These are phyloP conservation scores for Onychomys torridus DNA, from an alignment of 2,797 vertebrate species.

Conservation along the genomic window DNA sequence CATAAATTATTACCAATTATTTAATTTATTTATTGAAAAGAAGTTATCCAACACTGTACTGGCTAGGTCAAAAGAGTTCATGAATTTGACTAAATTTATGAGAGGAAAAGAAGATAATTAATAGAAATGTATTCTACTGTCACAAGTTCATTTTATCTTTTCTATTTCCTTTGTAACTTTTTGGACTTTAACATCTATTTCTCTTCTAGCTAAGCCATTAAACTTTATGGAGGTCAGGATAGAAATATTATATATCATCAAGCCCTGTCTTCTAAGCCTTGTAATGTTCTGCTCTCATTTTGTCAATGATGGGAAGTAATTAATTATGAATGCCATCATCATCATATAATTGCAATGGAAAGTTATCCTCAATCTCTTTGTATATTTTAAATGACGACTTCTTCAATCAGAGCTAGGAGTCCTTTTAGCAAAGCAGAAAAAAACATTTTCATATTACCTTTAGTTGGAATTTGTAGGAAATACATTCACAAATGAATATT, in stretches of 20 bases:
- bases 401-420: background rate
- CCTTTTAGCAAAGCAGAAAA: slow-evolving; percentile 44
- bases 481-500: background rate
- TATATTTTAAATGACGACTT: slow-evolving; percentile 34
- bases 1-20: background rate
- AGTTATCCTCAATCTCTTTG: slow-evolving; percentile 32
- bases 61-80: background rate
- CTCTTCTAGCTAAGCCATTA: background rate
- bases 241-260: slow-evolving; percentile 35
- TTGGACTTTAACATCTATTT: background rate
- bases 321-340: slow-evolving; percentile 60
- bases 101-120: slow-evolving; percentile 28
- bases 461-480: slow-evolving; percentile 51
- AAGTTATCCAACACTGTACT: background rate
- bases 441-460: slow-evolving; percentile 17
- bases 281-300: slow-evolving; percentile 18
- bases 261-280: background rate
- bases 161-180: background rate
- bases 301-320: slow-evolving; percentile 48
- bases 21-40: background rate
- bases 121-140: background rate
- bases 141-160: background rate
- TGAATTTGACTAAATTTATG: background rate
- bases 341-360: slow-evolving; percentile 39
- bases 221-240: background rate